Base-by-base conservation (phyloP, 2,797 vertebrate species). In the Gymnopithys bicolor region DNA sequence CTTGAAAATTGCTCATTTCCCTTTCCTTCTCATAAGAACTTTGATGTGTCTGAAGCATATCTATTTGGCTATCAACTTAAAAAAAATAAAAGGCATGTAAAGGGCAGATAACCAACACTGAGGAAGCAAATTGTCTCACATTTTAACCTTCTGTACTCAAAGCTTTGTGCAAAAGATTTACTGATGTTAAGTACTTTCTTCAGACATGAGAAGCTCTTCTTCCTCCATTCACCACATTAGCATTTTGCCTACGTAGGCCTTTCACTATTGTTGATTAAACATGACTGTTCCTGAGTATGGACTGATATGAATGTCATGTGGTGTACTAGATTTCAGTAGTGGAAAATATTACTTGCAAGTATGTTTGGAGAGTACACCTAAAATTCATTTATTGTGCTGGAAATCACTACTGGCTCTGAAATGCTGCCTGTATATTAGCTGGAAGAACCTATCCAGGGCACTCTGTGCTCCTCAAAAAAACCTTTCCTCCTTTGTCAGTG, bases 1-100 rank as follows among this genome's bases (percentile, higher is more conserved):
- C 43, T 78, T 75, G 46, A 93, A 92, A 94, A 95, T 91, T 95
- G 78, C 69, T 93, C 82, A 87, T 95, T 97, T 97, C 92, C 87
- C 46, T 37, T 95, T 96, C 87, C 39, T 95, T 27, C 58, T 78
- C n/a, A 1, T 75, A 48, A 83, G 74, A 89, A 64, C 94, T 95
- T 93, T 92, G 94, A 93, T 93, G 75, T 92, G n/a, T 87, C 68
- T 59, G 69, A 86, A 88, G 63, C 21, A 7, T 90, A 85, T 55
- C 70, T 86, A 13, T 79, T 93, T 87, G 80, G 46, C 87, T 94
- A 81, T 78, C 73, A 64, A 46, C 49, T 88, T 63, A 18, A n/a
- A 51, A 32, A 69, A 77, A 80, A 79, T 67, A 79, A 75, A 82
- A 62, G 17, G 19, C 58, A 33, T 86, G 66, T 87, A 74, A 91